Percentiles rank a stretch among this genome's conserved stretches.
phyloP scores from a whole-genome alignment of 2,797 vertebrate species.

The Cyprinodon diabolis region DNA sequence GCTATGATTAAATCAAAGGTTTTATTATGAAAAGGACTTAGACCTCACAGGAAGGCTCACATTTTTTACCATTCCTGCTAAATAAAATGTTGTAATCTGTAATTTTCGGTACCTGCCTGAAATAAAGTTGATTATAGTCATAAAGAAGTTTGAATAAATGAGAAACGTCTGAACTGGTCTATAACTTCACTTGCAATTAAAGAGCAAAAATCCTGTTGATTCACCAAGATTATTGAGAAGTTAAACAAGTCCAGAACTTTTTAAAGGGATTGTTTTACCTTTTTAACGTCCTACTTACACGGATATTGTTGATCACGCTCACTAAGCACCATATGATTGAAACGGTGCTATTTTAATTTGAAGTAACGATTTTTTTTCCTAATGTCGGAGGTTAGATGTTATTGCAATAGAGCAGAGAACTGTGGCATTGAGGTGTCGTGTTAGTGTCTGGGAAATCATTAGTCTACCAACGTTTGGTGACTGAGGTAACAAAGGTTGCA shows the following conservation, averaged over 20 bases:
- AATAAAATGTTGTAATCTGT: too few species aligned
- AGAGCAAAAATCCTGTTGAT: too few species aligned
- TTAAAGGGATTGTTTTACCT: background rate
- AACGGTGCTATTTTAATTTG: background rate
- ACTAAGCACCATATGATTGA: background rate
- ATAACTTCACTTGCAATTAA: too few species aligned
- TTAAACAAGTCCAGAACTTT: too few species aligned
- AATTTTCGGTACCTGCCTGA: too few species aligned
- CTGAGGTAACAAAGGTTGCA: conserved; percentile 19
- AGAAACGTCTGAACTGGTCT: too few species aligned
- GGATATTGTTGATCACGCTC: background rate
- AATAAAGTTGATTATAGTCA: too few species aligned
- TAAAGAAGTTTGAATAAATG: too few species aligned
- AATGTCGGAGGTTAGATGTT: conserved; percentile 7
- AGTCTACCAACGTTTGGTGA: conserved; percentile 4
- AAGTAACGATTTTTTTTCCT: conserved; percentile 1
- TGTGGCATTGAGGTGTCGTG: conserved; percentile 20
- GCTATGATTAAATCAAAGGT: background rate
- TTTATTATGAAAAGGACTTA: too few species aligned
- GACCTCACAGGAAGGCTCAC: too few species aligned
- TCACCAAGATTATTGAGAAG: too few species aligned
- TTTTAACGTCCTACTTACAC: background rate
- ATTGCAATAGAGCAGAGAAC: conserved; percentile 16
- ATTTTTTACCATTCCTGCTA: too few species aligned
- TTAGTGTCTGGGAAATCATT: background rate